A percentile compares a stretch with the other conserved stretches of the same genome.
Evolutionary conservation across 2,797 vertebrate genomes (phyloP).

Genomic region (Smutsia gigantea): DNA sequence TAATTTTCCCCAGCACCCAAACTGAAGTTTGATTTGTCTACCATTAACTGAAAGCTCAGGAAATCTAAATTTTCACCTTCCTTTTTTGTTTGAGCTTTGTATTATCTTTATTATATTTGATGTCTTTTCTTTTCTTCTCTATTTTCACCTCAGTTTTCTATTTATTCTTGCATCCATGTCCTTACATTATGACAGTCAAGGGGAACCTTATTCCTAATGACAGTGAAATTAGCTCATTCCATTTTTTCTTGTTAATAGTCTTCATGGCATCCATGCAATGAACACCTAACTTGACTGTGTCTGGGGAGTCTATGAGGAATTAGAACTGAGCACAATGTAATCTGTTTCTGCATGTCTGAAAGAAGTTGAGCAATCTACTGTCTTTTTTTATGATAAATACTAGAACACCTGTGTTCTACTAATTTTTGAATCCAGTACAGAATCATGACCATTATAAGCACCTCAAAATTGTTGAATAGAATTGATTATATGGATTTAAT

Average conservation of each 20-base stretch:
- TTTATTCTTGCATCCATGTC: neutral
- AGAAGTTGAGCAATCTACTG: neutral
- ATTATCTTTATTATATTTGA: neutral
- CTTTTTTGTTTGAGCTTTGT: neutral
- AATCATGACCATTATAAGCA: neutral
- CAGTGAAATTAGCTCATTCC: neutral
- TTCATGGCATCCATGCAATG: neutral
- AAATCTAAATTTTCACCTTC: neutral
- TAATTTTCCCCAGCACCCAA: neutral
- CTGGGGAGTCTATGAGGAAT: neutral
- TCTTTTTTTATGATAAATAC: neutral
- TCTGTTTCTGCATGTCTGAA: neutral
- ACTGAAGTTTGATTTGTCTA: conserved; percentile 17
- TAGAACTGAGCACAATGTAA: neutral
- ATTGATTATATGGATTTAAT: neutral
- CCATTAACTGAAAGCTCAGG: neutral
- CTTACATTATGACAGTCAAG: neutral
- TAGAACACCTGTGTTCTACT: neutral
- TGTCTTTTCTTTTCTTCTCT: neutral
- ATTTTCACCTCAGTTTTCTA: neutral
- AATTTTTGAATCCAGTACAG: neutral
- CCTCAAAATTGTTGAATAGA: neutral
- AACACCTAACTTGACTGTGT: neutral
- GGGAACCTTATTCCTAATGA: neutral
- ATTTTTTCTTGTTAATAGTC: neutral